These are phyloP conservation scores for Flexamia atlantica DNA, from an alignment of 2,888 invertebrate species.

Conservation along the genomic window DNA sequence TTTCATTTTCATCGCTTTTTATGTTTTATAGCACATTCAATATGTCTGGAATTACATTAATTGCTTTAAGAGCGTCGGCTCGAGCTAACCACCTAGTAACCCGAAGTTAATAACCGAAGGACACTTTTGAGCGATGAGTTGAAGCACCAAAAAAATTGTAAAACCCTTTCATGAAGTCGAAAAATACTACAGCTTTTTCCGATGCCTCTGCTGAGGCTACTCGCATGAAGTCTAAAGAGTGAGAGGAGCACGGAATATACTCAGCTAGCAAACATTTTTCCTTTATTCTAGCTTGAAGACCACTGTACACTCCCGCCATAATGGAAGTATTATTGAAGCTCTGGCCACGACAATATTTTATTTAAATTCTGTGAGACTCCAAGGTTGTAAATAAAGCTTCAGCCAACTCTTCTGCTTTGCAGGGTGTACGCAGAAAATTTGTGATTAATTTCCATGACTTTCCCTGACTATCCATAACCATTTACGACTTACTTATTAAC, in stretches of 20 bases:
- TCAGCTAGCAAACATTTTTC: conserved; percentile 23
- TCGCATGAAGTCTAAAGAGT: conserved; percentile 40
- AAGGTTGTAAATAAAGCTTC: conserved; percentile 23
- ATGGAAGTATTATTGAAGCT: conserved; percentile 37
- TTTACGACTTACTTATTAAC: too few species aligned
- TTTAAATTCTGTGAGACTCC: conserved; percentile 22
- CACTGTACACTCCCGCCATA: conserved; percentile 46
- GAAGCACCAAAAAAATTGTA: conserved; percentile 40
- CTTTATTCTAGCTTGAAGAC: conserved; percentile 55
- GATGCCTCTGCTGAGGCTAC: conserved; percentile 53
- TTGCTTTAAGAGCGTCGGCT: conserved; percentile 45
- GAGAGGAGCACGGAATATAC: conserved; percentile 41
- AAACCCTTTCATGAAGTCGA: conserved; percentile 3
- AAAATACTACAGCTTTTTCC: conserved; percentile 54
- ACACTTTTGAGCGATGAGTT: conserved; percentile 49
- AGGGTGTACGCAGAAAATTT: too few species aligned
- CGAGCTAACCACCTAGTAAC: conserved; percentile 45
- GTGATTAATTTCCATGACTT: too few species aligned
- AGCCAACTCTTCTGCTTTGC: conserved; percentile 49
- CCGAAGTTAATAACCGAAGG: conserved; percentile 44
- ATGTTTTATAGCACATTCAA: conserved; percentile 19
- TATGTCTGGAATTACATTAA: conserved; percentile 16
- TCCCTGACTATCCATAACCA: too few species aligned
- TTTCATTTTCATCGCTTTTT: conserved; percentile 29
- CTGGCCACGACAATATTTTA: conserved; percentile 39